These are phyloP conservation scores for Beris chalybata DNA, from an alignment of 2,888 invertebrate genomes.

Conservation along the genomic window DNA sequence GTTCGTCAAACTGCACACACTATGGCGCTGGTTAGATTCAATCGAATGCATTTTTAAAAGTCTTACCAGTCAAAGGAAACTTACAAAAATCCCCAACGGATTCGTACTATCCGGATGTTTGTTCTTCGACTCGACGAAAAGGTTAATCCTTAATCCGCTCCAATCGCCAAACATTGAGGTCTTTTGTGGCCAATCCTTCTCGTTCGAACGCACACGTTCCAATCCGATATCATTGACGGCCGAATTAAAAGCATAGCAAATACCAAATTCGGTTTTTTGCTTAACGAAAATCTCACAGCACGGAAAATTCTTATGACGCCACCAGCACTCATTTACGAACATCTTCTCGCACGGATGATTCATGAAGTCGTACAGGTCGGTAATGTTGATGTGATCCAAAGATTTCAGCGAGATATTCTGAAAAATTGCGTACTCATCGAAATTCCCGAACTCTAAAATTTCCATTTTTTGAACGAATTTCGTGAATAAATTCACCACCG, in stretches of 20 bases:
- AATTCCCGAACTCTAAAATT: conserved; percentile 48
- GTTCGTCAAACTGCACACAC: too few relatives aligned
- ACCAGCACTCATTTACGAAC: conserved; percentile 51
- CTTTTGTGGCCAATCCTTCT: conserved; percentile 39
- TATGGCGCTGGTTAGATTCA: neutral
- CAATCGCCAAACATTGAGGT: conserved; percentile 48
- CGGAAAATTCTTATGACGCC: conserved; percentile 51
- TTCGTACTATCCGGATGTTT: conserved; percentile 36
- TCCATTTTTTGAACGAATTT: conserved; percentile 47
- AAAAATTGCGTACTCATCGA: conserved; percentile 46
- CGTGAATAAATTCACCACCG: conserved; percentile 43
- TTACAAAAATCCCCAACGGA: conserved; percentile 45
- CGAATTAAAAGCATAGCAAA: conserved; percentile 58
- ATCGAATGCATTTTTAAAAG: neutral
- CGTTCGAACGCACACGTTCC: neutral
- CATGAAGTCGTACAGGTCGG: conserved; percentile 43
- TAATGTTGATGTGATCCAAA: conserved; percentile 47
- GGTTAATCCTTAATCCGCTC: conserved; percentile 46
- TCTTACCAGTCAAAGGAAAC: conserved; percentile 5
- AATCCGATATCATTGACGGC: conserved; percentile 44
- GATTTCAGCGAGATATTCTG: conserved; percentile 40
- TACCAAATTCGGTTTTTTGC: conserved; percentile 57
- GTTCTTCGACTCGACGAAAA: conserved; percentile 40
- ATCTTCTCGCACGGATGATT: conserved; percentile 52
- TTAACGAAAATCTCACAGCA: conserved; percentile 56